Conservation (phyloP, 2,888 invertebrate genomes). For the Apodemia mormo region DNA sequence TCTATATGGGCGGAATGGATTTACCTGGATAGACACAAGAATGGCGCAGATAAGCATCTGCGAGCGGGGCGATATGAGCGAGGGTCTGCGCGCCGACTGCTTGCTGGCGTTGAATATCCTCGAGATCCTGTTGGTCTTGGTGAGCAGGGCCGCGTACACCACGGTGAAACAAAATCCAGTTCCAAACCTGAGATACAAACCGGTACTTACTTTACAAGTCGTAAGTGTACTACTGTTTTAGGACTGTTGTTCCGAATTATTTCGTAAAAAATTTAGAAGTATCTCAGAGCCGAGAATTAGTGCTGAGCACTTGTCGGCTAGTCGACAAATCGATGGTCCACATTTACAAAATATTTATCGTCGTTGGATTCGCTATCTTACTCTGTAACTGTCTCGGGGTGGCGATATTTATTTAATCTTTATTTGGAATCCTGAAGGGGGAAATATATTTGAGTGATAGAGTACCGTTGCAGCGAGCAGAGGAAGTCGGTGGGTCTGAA, state of each 20-base stretch:
- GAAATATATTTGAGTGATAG: no score
- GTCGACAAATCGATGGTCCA: no score
- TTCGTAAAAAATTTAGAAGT: no score
- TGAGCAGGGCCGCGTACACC: constrained; percentile 97
- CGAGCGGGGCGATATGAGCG: constrained; percentile 94
- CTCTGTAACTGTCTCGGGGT: no score
- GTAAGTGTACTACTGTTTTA: no score
- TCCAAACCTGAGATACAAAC: constrained; percentile 82
- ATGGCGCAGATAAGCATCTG: constrained; percentile 94
- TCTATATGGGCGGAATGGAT: not conserved
- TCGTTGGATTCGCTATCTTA: no score
- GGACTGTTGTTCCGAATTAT: no score
- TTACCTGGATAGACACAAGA: constrained; percentile 92
- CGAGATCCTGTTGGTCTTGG: constrained; percentile 98
- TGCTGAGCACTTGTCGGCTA: no score
- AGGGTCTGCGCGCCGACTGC: constrained; percentile 94
- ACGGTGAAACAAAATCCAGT: constrained; percentile 97
- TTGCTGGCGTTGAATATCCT: constrained; percentile 97
- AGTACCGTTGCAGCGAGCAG: constrained; percentile 92
- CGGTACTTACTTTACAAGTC: not conserved
- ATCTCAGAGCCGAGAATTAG: no score
- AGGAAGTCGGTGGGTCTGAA: constrained; percentile 92
- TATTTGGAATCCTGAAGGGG: no score
- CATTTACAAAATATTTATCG: no score
- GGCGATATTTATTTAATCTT: no score